phyloP scores from a whole-genome alignment of 2,113 vertebrate genomes.

The Hymenochirus boettgeri region DNA sequence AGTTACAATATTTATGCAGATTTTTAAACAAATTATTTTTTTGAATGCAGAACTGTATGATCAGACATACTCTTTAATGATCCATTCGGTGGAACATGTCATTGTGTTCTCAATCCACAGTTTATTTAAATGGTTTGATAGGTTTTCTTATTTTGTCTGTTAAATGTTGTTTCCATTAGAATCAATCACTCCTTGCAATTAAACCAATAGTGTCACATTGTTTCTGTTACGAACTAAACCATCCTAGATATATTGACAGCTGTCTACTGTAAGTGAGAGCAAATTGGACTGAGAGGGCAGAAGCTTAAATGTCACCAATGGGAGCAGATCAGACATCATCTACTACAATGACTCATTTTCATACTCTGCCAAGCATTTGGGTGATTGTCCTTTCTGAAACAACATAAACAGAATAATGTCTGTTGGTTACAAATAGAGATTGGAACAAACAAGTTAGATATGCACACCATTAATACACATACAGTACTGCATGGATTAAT shows the following conservation, averaged over 20 bases:
- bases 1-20: too few relatives aligned
- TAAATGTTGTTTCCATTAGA: constrained; percentile 81
- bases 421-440: constrained; percentile 66
- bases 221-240: constrained; percentile 80
- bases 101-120: constrained; percentile 50
- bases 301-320: constrained; percentile 71
- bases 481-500: too few relatives aligned
- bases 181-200: constrained; percentile 89
- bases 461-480: too few relatives aligned
- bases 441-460: neutral
- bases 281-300: constrained; percentile 60
- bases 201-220: constrained; percentile 83
- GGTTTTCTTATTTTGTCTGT: constrained; percentile 66
- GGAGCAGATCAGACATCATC: constrained; percentile 56
- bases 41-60: neutral
- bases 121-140: constrained; percentile 61
- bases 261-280: constrained; percentile 72
- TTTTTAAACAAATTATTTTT: neutral
- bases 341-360: constrained; percentile 67
- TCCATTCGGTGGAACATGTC: constrained; percentile 46
- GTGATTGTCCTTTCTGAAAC: constrained; percentile 80
- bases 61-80: constrained; percentile 48
- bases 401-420: constrained; percentile 73
- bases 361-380: constrained; percentile 71
- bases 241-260: constrained; percentile 86